Evolutionary conservation across 2,888 invertebrate genomes (phyloP).

Genomic region (Synanthedon tipuliformis): DNA sequence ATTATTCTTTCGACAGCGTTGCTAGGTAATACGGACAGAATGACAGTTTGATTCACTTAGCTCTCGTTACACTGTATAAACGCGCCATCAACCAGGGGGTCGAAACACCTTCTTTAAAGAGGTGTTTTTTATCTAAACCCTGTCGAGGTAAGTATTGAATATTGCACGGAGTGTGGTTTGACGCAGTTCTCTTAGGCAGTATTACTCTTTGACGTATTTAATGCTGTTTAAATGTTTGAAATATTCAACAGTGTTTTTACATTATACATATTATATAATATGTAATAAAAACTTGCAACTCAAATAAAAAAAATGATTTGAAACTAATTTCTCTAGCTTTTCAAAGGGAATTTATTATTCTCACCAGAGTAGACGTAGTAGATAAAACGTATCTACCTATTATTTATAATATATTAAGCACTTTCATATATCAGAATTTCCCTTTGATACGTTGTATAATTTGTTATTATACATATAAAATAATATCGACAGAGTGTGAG

Average conservation of each 20-base stretch:
- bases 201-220: neutral
- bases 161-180: conserved; percentile 8
- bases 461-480: neutral
- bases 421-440: too few species aligned
- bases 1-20: conserved; percentile 13
- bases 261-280: too few species aligned
- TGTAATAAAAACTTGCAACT: too few species aligned
- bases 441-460: neutral
- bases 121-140: conserved; percentile 11
- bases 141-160: conserved; percentile 12
- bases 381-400: too few species aligned
- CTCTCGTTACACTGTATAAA: conserved; percentile 61
- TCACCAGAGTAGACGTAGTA: too few species aligned
- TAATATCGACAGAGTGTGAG: conserved; percentile 4
- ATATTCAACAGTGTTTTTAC: too few species aligned
- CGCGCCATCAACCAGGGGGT: conserved; percentile 36
- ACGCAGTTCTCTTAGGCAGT: conserved; percentile 13
- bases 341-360: too few species aligned
- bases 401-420: too few species aligned
- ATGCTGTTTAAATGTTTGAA: too few species aligned
- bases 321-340: too few species aligned
- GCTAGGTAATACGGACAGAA: conserved; percentile 53
- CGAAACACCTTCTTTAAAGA: conserved; percentile 15
- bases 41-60: conserved; percentile 71
- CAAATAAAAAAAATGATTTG: too few species aligned